Evolutionary conservation across 2,888 invertebrate genomes (phyloP), one percentile per base, ranked within the genome.

Genomic region (Gastracanthus pulcherrimus): DNA sequence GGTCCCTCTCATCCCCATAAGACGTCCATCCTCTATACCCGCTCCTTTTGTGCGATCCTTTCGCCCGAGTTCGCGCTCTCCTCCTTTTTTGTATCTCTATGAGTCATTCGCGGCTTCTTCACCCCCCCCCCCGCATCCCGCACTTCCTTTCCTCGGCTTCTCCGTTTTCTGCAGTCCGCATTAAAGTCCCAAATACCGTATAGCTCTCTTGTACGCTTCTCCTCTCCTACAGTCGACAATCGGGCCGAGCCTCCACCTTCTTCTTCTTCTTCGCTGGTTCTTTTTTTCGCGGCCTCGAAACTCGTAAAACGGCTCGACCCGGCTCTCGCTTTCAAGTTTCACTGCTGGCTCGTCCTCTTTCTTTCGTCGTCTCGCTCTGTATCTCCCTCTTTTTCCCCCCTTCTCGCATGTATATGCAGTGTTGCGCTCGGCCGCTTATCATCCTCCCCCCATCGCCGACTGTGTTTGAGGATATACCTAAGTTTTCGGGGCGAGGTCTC

Each of bases 291-390:
- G 67, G 67, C 72, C 74, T 76, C 81, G 69, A 77, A 81, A 77
- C 81, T 81, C 81, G 81, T 81, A 81, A 76, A 81, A 76, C 72
- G 71, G 72, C 81, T 69, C 55, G 80, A 41, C 36, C 38, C 26
- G 38, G 23, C 62, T 45, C 45, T 70, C 60, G 58, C 66, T 72
- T 80, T 80, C 75, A 45, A 76, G 69, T 74, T 79, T 69, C 78
- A 55, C 80, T 74, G 55, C 13, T 11, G 62, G 23, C 31, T 62
- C 70, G 51, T 70, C 51, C 62, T 76, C 51, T 72, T 51, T 71
- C 19, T 72, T 16, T 69, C 70, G 55, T 48, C 34, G 69, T 66
- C 38, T 66, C 3, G 26, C 38, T 55, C 76, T 51, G 16, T 64
- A 26, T 72, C 29, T 76, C 23, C 55, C 29, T 38, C 23, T 55